Evolutionary conservation across 2,113 vertebrate genomes (phyloP), one percentile per base, ranked within the genome.

Genomic region (Phaetusa simplex): DNA sequence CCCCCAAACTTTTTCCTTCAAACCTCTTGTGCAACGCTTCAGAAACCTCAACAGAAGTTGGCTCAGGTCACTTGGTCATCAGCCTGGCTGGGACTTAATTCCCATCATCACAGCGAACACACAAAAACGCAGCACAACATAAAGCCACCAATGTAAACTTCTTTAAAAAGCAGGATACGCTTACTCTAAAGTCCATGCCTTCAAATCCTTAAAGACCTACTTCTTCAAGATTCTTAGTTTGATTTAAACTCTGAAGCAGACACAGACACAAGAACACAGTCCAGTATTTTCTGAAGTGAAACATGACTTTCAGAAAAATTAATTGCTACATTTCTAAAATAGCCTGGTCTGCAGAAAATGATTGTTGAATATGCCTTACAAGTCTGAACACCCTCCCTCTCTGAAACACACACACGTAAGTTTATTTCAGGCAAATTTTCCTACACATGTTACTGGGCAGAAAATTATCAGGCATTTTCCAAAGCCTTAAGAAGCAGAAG

Each of bases 21-120:
- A 88, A 84, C 27, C 86, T 91, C 86, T 95, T 95, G 80, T 95
- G 89, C 93, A 96, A 94, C 14, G 24, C 34, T 93, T 91, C 6
- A 5, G 62, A 93, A 95, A 95, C 47, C 64, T 92, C 88, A 77
- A 81, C 26, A 85, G 73, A 90, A 97, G 65, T 58, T 90, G 86
- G 86, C 81, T 94, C 61, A 26, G 78, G 79, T 82, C 62, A 79
- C 47, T 49, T 83, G 76, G 85, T 79, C 67, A 94, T 50, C 89
- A 91, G 91, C 82, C 91, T 64, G 40, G 30, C 40, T 82, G 66
- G 83, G 55, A 88, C 95, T 40, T 91, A 78, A 87, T 82, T 95
- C 66, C 59, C 82, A 64, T 38, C 76, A 58, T 23, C 66, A 29
- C 0, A 11, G 36, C 1, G 3, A 86, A 64, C 36, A 59, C 72